These are phyloP conservation scores for Toxotes jaculatrix DNA, from an alignment of 2,113 vertebrate genomes.

Conservation along the genomic window DNA sequence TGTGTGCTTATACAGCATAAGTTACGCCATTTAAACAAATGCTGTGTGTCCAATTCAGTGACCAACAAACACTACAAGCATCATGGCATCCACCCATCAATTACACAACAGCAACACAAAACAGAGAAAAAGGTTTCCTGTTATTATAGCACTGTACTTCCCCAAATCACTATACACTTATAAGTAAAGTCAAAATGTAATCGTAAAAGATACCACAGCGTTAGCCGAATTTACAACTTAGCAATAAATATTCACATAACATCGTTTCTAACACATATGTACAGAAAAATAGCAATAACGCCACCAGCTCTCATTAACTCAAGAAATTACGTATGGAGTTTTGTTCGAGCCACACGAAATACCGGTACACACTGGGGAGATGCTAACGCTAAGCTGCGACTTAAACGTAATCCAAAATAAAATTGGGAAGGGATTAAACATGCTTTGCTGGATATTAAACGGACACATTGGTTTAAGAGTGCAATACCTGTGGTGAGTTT, in stretches of 20 bases:
- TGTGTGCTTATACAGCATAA: neutral
- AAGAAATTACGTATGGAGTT: neutral
- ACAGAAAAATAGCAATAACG: neutral
- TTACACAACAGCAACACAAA: neutral
- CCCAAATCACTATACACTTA: neutral
- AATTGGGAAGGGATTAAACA: fast-evolving
- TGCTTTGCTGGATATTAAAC: too few species aligned
- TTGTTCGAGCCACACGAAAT: neutral
- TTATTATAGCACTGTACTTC: neutral
- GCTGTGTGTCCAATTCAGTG: neutral
- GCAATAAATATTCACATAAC: neutral
- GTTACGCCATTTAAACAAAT: neutral
- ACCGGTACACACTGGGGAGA: neutral
- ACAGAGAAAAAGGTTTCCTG: neutral
- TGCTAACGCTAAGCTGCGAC: neutral
- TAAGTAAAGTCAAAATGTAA: neutral
- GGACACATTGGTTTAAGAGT: neutral
- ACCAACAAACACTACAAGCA: neutral
- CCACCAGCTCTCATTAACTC: neutral
- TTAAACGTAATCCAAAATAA: neutral
- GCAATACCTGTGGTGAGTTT: constrained; percentile 91
- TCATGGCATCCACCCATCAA: neutral
- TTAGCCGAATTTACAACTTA: neutral
- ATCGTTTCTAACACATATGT: fast-evolving
- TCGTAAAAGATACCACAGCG: too few species aligned